phyloP scores from a whole-genome alignment of 2,888 invertebrate genomes.

The Neoascia interrupta region DNA sequence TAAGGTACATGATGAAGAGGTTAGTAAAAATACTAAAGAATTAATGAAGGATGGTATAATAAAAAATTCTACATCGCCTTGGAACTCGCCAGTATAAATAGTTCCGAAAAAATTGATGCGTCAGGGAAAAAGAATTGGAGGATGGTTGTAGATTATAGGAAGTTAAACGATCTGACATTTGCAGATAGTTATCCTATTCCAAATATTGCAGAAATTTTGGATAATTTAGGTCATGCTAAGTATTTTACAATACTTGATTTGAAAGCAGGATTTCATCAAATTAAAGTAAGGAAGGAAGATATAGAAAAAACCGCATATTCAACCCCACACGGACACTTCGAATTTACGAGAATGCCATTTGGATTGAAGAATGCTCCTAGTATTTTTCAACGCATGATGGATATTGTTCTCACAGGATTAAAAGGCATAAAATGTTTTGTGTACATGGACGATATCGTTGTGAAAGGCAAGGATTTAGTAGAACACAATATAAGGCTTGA shows the following conservation, averaged over 20 bases:
- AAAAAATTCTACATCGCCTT: not conserved
- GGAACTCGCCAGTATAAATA: not conserved
- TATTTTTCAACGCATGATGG: not conserved
- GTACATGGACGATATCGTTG: not conserved
- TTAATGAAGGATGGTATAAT: not conserved
- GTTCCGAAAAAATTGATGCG: not conserved
- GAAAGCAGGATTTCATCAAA: not conserved
- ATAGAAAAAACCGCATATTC: not conserved
- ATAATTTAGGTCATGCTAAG: not conserved
- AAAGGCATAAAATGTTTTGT: not conserved
- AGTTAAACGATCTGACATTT: not conserved
- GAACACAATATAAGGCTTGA: not conserved
- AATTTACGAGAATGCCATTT: conserved; percentile 2
- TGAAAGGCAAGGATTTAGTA: not conserved
- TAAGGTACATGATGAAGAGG: conserved; percentile 1
- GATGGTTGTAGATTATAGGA: not conserved
- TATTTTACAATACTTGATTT: not conserved
- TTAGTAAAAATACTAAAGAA: not conserved
- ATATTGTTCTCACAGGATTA: not conserved
- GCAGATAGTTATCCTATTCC: not conserved
- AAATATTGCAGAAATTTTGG: not conserved
- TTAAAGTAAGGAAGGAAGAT: not conserved
- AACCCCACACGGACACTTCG: not conserved
- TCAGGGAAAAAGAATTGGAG: not conserved
- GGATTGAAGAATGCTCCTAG: conserved; percentile 1